phyloP scores from a whole-genome alignment of 2,797 vertebrate genomes.

The Gallinago nigripennis region DNA sequence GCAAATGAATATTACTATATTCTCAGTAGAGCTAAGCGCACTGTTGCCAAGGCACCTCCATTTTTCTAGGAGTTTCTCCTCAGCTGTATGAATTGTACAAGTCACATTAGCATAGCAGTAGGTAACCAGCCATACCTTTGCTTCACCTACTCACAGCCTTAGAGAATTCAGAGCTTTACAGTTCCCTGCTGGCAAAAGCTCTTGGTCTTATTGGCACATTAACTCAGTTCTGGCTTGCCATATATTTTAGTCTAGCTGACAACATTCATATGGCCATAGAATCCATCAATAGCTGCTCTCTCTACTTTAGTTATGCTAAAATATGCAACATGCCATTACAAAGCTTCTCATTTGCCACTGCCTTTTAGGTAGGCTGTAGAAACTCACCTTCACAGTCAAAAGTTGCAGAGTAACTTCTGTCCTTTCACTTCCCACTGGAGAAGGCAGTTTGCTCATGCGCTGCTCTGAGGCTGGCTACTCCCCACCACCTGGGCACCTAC shows the following conservation, averaged over 20 bases:
- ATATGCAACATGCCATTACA: not conserved
- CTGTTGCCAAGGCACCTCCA: not conserved
- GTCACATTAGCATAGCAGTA: not conserved
- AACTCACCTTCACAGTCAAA: not conserved
- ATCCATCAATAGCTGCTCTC: not conserved
- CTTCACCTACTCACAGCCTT: not conserved
- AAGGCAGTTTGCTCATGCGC: fast-evolving
- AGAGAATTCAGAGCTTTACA: not conserved
- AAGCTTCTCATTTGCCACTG: not conserved
- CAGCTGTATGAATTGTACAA: not conserved
- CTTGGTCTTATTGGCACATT: not conserved
- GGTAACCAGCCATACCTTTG: not conserved
- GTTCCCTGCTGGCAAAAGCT: not conserved
- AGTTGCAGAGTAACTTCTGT: not conserved
- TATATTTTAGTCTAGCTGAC: not conserved
- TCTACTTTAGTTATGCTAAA: not conserved
- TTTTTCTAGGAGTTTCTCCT: not conserved
- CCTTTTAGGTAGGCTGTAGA: not conserved
- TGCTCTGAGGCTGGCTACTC: not conserved
- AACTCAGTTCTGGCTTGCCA: not conserved
- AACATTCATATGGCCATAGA: not conserved
- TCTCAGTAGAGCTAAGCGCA: not conserved
- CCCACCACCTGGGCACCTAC: not conserved
- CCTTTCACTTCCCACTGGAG: not conserved
- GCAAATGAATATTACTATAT: not conserved